A percentile compares a stretch with the other conserved stretches of the same genome.
These are phyloP conservation scores for Vanessa cardui DNA, from an alignment of 2,888 invertebrate genomes.

Conservation along the genomic window DNA sequence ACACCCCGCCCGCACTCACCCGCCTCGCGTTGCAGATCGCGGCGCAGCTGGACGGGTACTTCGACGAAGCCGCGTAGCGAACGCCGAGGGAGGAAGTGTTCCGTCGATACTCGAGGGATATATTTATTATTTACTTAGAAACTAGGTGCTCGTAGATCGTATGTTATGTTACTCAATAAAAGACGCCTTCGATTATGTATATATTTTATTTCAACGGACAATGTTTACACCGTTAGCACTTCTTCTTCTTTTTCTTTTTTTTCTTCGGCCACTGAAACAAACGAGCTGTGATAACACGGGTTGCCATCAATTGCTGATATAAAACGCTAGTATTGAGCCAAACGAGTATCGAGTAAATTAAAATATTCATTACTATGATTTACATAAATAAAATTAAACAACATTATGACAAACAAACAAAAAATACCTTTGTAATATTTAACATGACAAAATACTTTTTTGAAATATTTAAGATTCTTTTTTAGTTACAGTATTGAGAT, in stretches of 20 bases:
- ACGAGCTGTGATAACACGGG: slow-evolving; percentile 28
- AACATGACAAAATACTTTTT: too few species aligned
- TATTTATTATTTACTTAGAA: slow-evolving; percentile 27
- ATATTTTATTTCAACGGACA: neutral
- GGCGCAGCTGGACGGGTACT: slow-evolving; percentile 93
- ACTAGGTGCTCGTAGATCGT: slow-evolving; percentile 32
- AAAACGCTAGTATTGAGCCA: neutral
- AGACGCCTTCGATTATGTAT: slow-evolving; percentile 11
- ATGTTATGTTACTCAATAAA: slow-evolving; percentile 25
- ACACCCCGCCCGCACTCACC: neutral
- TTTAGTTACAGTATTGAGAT: neutral
- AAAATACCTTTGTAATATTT: too few species aligned
- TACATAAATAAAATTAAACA: too few species aligned
- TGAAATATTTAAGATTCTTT: too few species aligned
- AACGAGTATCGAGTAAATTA: too few species aligned
- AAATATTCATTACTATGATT: too few species aligned
- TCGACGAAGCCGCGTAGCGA: slow-evolving; percentile 91
- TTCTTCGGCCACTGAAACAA: slow-evolving; percentile 75
- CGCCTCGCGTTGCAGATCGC: slow-evolving; percentile 81
- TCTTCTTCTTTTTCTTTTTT: slow-evolving; percentile 48
- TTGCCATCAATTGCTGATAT: neutral
- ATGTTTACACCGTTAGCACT: slow-evolving; percentile 35
- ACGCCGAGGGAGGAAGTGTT: neutral
- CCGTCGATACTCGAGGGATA: neutral
- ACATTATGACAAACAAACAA: too few species aligned